Evolutionary conservation across 2,888 invertebrate species (phyloP).

Genomic region (Odiellus spinosus): DNA sequence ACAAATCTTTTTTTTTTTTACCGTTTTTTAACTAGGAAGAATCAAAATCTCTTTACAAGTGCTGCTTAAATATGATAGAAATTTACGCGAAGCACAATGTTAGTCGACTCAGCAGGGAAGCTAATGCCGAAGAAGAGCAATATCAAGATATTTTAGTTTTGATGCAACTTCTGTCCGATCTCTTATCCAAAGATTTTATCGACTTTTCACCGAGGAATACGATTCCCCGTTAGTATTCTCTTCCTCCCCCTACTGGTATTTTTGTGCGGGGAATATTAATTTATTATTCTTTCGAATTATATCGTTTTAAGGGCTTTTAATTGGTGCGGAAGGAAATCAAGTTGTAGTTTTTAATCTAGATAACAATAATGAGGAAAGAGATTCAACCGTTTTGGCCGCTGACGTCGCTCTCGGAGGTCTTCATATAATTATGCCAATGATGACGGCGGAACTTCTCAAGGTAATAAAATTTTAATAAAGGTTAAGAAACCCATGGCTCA

Average conservation of each 20-base stretch:
- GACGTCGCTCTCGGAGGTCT: conserved; percentile 53
- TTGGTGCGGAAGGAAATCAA: conserved; percentile 7
- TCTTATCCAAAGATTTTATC: conserved; percentile 41
- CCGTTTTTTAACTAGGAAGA: no score
- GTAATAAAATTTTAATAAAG: conserved; percentile 4
- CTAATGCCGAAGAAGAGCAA: conserved; percentile 50
- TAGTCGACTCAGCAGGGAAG: conserved; percentile 23
- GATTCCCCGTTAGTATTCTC: background rate
- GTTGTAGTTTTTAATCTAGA: conserved; percentile 8
- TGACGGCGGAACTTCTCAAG: conserved; percentile 49
- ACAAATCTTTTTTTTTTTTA: conserved; percentile 5
- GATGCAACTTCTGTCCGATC: conserved; percentile 53
- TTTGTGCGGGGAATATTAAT: background rate
- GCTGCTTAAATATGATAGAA: conserved; percentile 50
- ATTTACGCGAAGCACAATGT: conserved; percentile 40
- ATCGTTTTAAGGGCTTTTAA: background rate
- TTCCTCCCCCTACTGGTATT: conserved; percentile 4
- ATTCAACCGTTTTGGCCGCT: conserved; percentile 27
- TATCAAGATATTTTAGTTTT: conserved; percentile 59
- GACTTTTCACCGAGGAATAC: conserved; percentile 30
- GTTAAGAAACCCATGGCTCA: background rate
- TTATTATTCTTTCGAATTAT: background rate
- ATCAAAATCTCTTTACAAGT: conserved; percentile 41
- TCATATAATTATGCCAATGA: conserved; percentile 52
- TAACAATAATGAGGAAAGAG: conserved; percentile 4